Evolutionary conservation across 2,113 vertebrate species (phyloP), one percentile per base, ranked within the genome.

Genomic region (Gallinago paraguaiae): DNA sequence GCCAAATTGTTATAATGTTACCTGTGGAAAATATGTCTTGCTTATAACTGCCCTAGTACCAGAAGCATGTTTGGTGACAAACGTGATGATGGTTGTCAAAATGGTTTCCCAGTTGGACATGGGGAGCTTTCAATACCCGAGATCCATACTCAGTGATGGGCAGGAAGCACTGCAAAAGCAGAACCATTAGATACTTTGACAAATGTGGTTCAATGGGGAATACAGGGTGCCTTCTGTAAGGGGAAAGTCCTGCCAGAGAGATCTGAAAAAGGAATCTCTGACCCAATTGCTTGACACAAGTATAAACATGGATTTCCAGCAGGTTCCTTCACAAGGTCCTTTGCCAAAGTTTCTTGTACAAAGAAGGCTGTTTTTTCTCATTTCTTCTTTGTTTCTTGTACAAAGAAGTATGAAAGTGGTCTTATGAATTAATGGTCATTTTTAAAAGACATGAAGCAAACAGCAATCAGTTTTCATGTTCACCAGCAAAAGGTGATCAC

Each of bases 401-500:
- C 79, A 75, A 90, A 59, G 37, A 41, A 80, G 37, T 94, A 86
- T 15, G 11, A 43, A 91, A n/a, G 9, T 13, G 9, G 27, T 50
- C 18, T 82, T 33, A 67, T 0, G 1, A 75, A 76, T 22, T 37
- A 54, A 71, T 28, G 17, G 45, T 17, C 0, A 4, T 31, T 70
- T 76, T 67, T 71, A 1, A 1, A 71, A 82, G 11, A 31, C 9
- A 57, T 19, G 11, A 59, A 67, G 70, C 16, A n/a, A 69, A 11
- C 5, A 22, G 14, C 10, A 20, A 71, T 12, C 0, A 0, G 14
- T 59, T 86, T 95, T 43, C 10, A n/a, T 18, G 39, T 45, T 7
- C 10, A 2, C 12, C 57, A 85, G 22, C 41, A 13, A 82, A 85
- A 92, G 18, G 6, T 51, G 37, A 76, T 33, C 17, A 31, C 33